Base-by-base conservation (phyloP, 2,888 invertebrate species). In the Minunthozetes semirufus region DNA sequence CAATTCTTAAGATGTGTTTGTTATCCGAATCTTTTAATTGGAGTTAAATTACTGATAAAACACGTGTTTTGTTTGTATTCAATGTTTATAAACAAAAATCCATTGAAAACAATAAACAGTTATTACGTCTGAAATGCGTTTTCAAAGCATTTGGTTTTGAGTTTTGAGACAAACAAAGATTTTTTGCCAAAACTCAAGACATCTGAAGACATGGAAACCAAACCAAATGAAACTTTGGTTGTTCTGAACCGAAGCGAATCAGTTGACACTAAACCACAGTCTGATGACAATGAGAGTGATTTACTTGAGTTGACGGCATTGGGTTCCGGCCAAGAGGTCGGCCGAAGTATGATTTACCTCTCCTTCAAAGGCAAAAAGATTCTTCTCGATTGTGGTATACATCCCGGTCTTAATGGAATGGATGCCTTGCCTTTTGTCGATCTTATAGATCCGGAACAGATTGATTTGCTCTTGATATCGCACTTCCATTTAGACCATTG, bases 351-450 rank as follows among this genome's bases (percentile, higher is more conserved):
- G 83, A 96, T 97, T 76, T 93, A 97, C 89, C 83, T 99, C 76
- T 94, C 97, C 83, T 99, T 97, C 83, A 99, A 99, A 85, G 98
- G 98, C 33, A 99, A 99, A 84, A 95, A 92, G 83, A 97, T 99
- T 59, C 93, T 99, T 95, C 84, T 99, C 81, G 99, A 99, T 83
- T 98, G 96, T 84, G 99, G 99, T 0, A 98, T 99, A 79, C 99
- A 99, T 84, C 99, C 99, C 0, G 99, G 99, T 0, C 85, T 84
- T 77, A 82, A 81, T 5, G 98, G 98, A 71, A 93, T 98, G 90
- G 97, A 97, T 83, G 96, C 99, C 0, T 85, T 99, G 48, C 99
- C 99, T 0, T 99, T 95, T 83, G 93, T 98, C 53, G 99, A 99
- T 84, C 85, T 94, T 76, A 94, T 99, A 77, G 98, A 99, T 84